These are phyloP conservation scores for Netelia fuscicornis DNA, from an alignment of 2,888 invertebrate genomes.

Conservation along the genomic window DNA sequence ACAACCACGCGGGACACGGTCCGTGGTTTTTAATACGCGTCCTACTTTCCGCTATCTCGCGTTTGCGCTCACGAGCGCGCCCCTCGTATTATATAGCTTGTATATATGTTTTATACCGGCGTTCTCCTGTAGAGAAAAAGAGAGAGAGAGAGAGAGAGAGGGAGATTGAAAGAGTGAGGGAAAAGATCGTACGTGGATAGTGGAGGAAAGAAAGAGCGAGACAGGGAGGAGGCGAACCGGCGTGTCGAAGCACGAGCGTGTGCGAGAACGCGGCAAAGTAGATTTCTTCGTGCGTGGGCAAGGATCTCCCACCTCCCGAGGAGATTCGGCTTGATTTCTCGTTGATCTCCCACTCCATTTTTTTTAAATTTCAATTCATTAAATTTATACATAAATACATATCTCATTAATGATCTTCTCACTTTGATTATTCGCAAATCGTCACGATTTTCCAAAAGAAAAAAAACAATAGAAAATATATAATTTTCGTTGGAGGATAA, in stretches of 20 bases:
- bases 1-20: constrained; percentile 81
- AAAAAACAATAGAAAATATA: too few species aligned
- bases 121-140: constrained; percentile 3
- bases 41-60: constrained; percentile 83
- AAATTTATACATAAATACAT: neutral
- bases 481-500: too few species aligned
- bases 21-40: constrained; percentile 85
- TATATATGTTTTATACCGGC: constrained; percentile 34
- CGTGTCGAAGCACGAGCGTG: constrained; percentile 23
- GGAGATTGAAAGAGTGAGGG: constrained; percentile 39
- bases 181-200: too few species aligned
- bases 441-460: too few species aligned
- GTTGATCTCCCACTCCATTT: neutral
- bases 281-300: constrained; percentile 43
- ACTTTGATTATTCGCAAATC: too few species aligned
- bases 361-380: neutral
- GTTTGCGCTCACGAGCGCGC: constrained; percentile 69
- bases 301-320: constrained; percentile 12
- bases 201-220: constrained; percentile 36
- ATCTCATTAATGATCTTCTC: too few species aligned
- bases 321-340: constrained; percentile 5
- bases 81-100: constrained; percentile 29
- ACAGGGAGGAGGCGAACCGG: constrained; percentile 24
- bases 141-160: constrained; percentile 45
- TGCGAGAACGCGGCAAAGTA: constrained; percentile 48